Base-by-base conservation (phyloP, 2,797 vertebrate species). In the Triplophysa bombifrons region DNA sequence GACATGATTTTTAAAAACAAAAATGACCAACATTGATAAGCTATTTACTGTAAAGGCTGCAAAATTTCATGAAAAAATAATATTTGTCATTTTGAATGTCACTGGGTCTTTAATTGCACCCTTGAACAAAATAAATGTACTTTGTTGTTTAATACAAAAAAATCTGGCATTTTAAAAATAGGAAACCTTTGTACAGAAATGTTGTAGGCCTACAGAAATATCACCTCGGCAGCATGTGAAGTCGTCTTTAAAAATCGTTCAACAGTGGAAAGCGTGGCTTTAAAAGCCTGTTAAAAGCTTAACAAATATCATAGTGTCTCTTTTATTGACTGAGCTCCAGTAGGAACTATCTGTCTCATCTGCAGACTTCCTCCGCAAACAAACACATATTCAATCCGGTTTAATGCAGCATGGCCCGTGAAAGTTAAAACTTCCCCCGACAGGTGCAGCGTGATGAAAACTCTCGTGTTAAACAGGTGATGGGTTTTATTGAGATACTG, bases 271-370 rank as follows among this genome's bases (percentile, higher is more conserved):
- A 75, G 71, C 76, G 79, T 86, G 60, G 85, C 22, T 87, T 86
- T 94, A 93, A 93, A 92, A 93, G 91, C 91, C 89, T 72, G 86
- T 90, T 94, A 94, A 94, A 94, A 94, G 93, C 93, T 92, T 86
- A 83, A 93, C 93, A 94, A 94, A 94, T 90, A 94, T 27, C 72
- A 82, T 83, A 76, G 82, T 72, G 84, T 68, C 81, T 76, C 46
- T 86, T 93, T 93, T 92, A 93, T 90, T 89, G 83, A 81, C 30
- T 19, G 80, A 83, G 82, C 87, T 25, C 80, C 76, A 80, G 74
- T 81, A 84, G 80, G 85, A 82, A 76, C 85, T 87, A 86, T 85
- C 66, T 41, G 84, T 87, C 84, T 86, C 87, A 76, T 84, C 84
- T 84, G 85, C 77, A 86, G 88, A 93, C 89, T 86, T 93, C 91